Percentiles rank a stretch among this genome's conserved stretches.
Conservation (phyloP, 2,113 vertebrate genomes). For the Montifringilla adamsi region DNA sequence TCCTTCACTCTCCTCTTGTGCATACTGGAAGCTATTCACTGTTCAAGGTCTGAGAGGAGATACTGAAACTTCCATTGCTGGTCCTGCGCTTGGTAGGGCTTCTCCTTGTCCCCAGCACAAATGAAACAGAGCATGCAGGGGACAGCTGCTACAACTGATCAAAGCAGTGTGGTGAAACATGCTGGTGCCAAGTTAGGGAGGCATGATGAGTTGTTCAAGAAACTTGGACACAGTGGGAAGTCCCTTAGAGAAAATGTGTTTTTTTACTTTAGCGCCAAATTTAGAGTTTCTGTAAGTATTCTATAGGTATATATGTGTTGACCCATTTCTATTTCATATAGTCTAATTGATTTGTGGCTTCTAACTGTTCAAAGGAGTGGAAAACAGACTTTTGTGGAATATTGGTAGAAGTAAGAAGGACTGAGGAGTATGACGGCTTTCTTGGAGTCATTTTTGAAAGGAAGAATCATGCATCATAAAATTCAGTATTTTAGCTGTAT, state of each 20-base stretch:
- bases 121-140: slow-evolving; percentile 40
- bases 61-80: neutral
- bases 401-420: neutral
- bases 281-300: neutral
- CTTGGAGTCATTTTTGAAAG: neutral
- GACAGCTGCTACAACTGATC: slow-evolving; percentile 1
- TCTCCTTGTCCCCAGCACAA: slow-evolving; percentile 2
- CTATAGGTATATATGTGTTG: neutral
- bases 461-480: neutral
- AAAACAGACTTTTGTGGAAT: neutral
- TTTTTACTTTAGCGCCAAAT: neutral
- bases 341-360: neutral
- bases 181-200: neutral
- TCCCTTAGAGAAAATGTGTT: neutral
- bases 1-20: neutral
- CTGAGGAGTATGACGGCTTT: neutral
- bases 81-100: neutral
- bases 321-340: neutral
- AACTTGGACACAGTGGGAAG: neutral
- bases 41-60: neutral
- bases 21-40: neutral
- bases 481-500: neutral
- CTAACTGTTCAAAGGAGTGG: neutral
- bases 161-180: neutral
- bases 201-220: neutral